Conservation (phyloP, 2,797 vertebrate species). For the Trachurus trachurus region DNA sequence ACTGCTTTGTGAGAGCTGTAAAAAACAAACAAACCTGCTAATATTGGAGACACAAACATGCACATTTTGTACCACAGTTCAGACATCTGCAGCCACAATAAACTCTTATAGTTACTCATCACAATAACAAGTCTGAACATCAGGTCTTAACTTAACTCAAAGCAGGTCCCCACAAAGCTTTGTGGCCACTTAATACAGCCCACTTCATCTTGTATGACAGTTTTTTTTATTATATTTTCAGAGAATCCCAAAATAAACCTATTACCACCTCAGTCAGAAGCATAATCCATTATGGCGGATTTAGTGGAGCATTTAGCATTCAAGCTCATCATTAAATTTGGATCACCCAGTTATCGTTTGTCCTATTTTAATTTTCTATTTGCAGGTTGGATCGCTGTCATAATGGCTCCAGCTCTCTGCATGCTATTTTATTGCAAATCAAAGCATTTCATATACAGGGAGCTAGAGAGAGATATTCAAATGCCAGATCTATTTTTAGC, state of each 20-base stretch:
- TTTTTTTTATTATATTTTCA: slow-evolving; percentile 12
- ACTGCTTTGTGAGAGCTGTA: background rate
- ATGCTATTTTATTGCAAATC: slow-evolving; percentile 10
- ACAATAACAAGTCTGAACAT: background rate
- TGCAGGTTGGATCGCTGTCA: slow-evolving; percentile 5
- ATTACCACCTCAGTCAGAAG: background rate
- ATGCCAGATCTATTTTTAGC: slow-evolving; percentile 56
- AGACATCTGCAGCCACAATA: background rate
- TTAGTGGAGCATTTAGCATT: slow-evolving; percentile 36
- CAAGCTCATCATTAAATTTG: slow-evolving; percentile 50
- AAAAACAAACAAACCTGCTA: background rate
- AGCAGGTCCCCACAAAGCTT: background rate
- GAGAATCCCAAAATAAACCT: background rate
- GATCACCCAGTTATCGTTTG: slow-evolving; percentile 43
- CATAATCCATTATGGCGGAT: slow-evolving; percentile 50
- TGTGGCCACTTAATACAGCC: background rate
- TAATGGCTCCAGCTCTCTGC: background rate
- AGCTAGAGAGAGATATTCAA: slow-evolving; percentile 34
- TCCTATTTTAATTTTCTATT: slow-evolving; percentile 45
- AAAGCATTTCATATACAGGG: slow-evolving; percentile 7
- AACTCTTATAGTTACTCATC: background rate
- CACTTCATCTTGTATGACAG: background rate
- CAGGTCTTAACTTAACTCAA: background rate
- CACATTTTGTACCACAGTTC: background rate
- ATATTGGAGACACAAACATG: background rate